A percentile compares a stretch with the other conserved stretches of the same genome.
phyloP scores from a whole-genome alignment of 2,113 vertebrate species.

The rabbit (Oryctolagus cuniculus) region mOryCun1.1 NC_091439.1:97243501-97244000 shows the following conservation, averaged over 20 bases:
- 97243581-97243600: no score
- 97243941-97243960: background rate
- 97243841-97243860: background rate
- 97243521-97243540: no score
- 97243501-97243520: no score
- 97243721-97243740: background rate
- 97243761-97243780: background rate
- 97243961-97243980: background rate
- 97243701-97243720: constrained; percentile 5
- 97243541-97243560: no score
- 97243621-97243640: no score
- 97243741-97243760: background rate
- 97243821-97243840: background rate
- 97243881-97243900: background rate
- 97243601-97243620: no score
- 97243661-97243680: background rate
- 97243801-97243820: background rate
- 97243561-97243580: no score
- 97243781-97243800: constrained; percentile 1
- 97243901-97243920: background rate
- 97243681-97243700: background rate
- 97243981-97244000: background rate
- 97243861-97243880: background rate
- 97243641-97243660: background rate
- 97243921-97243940: background rate